Base-by-base conservation (phyloP, 2,113 vertebrate genomes). In the Lasiurus cinereus region DNA sequence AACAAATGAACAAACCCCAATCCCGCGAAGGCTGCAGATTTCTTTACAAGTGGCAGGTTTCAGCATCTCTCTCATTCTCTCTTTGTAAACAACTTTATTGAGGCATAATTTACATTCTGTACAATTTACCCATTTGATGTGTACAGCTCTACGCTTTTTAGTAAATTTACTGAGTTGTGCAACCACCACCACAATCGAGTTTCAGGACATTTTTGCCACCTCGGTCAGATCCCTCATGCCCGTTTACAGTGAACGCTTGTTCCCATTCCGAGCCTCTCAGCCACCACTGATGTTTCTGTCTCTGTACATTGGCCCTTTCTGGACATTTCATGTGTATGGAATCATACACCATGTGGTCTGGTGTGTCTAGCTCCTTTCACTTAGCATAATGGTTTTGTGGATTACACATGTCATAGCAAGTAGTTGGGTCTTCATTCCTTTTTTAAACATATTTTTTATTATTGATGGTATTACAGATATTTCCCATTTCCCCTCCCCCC, bases 261-360 rank as follows among this genome's bases (percentile, higher is more conserved):
- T 80, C 39, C 52, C 10, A 27, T 22, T 91, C 78, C 29, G 27
- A 85, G 69, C 14, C 70, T 16, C 27, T 3, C 1, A 62, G 79
- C 46, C n/a, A n/a, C 33, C 56, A 31, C 78, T 22, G 27, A 70
- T 77, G 48, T 84, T 36, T 79, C 39, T 70, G 48, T 90, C 82
- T 70, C 83, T 93, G 31, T 27, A 19, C 39, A 67, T 39, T 90
- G 54, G 29, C 76, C 62, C 78, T 73, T 86, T 72, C 59, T 64
- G 86, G 64, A 83, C 27, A 14, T 52, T 62, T 21, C 11, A 2
- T 13, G 9, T 8, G n/a, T 46, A 0, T 62, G 79, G 62, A 74
- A 4, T 69, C 22, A 46, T 4, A 54, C 4, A 2, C 6, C 11
- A 1, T n/a, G 39, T 73, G 64, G 36, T 31, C 33, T 43, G 33